Percentiles rank a stretch among this genome's conserved stretches.
Evolutionary conservation across 2,797 vertebrate genomes (phyloP).

Genomic region (Xenopus petersii): DNA sequence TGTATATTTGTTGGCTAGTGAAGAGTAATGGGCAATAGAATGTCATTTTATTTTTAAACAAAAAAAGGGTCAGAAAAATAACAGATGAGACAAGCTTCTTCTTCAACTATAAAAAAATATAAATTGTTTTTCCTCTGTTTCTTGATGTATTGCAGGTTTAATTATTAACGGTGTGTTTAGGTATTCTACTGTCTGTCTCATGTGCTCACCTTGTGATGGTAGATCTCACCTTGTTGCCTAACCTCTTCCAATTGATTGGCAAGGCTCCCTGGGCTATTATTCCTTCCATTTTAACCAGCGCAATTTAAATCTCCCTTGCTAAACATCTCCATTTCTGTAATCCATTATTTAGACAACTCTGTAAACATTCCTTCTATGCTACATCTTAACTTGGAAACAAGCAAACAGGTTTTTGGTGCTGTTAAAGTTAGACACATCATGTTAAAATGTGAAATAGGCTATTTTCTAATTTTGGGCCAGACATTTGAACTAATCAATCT

Average conservation of each 20-base stretch:
- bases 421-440: too few relatives aligned
- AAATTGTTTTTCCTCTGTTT: not conserved
- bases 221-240: not conserved
- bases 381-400: not conserved
- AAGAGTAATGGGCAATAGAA: too few relatives aligned
- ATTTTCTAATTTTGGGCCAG: too few relatives aligned
- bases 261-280: not conserved
- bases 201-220: not conserved
- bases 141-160: not conserved
- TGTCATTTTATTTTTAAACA: too few relatives aligned
- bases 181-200: not conserved
- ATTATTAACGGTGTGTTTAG: not conserved
- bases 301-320: not conserved
- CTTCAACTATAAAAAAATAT: not conserved
- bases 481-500: too few relatives aligned
- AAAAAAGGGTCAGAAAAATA: too few relatives aligned
- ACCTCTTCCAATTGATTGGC: not conserved
- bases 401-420: too few relatives aligned
- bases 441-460: too few relatives aligned
- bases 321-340: not conserved
- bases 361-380: not conserved
- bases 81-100: too few relatives aligned
- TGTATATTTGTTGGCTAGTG: too few relatives aligned
- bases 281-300: not conserved
- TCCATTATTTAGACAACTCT: not conserved